These are phyloP conservation scores for Drosophila persimilis DNA, from an alignment of 1,140 invertebrate genomes.

Conservation along the genomic window DNA sequence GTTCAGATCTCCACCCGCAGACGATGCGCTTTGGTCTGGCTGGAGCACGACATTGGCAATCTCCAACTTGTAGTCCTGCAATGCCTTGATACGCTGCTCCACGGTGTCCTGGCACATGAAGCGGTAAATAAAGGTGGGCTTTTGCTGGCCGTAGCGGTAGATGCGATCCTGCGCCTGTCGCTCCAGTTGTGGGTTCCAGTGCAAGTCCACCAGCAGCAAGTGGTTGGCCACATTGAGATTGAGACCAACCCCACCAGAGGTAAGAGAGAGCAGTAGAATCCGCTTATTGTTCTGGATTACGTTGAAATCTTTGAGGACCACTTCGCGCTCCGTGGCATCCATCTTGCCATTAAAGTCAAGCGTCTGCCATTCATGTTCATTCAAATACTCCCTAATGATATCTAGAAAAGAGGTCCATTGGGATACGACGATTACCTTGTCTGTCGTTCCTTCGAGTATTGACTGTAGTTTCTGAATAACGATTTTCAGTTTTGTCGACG, in stretches of 20 bases:
- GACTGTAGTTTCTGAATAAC: constrained; percentile 33
- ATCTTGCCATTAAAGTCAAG: constrained; percentile 49
- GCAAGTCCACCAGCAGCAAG: constrained; percentile 50
- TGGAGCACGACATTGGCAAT: constrained; percentile 89
- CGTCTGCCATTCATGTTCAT: constrained; percentile 13
- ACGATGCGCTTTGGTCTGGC: not conserved
- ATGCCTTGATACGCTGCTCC: constrained; percentile 89
- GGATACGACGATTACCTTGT: constrained; percentile 57
- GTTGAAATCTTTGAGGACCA: constrained; percentile 44
- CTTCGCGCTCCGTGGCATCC: constrained; percentile 21
- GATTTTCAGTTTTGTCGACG: constrained; percentile 39
- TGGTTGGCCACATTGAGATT: constrained; percentile 64
- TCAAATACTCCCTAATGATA: constrained; percentile 31
- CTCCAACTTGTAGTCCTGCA: constrained; percentile 90
- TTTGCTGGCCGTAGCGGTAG: constrained; percentile 59
- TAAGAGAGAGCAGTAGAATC: constrained; percentile 46
- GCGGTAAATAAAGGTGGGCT: constrained; percentile 83
- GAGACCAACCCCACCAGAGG: constrained; percentile 56
- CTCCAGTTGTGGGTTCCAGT: constrained; percentile 62
- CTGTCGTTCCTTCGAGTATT: constrained; percentile 32
- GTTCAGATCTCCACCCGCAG: constrained; percentile 13
- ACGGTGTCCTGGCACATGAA: constrained; percentile 92
- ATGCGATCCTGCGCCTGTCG: constrained; percentile 62
- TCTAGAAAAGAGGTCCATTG: constrained; percentile 45
- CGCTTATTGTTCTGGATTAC: constrained; percentile 18